Base-by-base conservation (phyloP, 2,888 invertebrate species). In the Nysson spinosus region DNA sequence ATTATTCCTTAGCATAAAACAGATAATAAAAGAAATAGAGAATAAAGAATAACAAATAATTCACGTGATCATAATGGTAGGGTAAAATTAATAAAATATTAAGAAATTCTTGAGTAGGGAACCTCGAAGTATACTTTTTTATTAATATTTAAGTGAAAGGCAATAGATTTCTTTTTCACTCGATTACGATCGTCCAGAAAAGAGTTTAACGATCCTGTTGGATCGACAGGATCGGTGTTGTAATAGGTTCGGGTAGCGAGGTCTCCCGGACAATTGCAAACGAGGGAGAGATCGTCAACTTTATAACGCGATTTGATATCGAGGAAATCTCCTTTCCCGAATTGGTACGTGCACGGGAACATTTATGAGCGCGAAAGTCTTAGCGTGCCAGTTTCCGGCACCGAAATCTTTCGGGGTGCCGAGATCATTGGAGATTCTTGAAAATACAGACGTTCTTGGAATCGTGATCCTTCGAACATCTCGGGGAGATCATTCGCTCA, bases 221-320 rank as follows among this genome's bases (percentile, higher is more conserved):
- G 47, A 32, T 11, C 26, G 7, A 7, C 17, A 30, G 7, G 11
- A 20, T 11, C 22, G n/a, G 7, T 14, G 7, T 20, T 24, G n/a
- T n/a, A n/a, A n/a, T n/a, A n/a, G n/a, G n/a, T n/a, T n/a, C n/a
- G n/a, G n/a, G n/a, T n/a, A n/a, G n/a, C n/a, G n/a, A n/a, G n/a
- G n/a, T n/a, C n/a, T n/a, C n/a, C n/a, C n/a, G n/a, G n/a, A n/a
- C 47, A 40, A 57, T 57, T 35, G 54, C 46, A 58, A 46, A 69
- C 57, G 52, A 52, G 40, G 17, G 30, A 50, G 43, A 40, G 57
- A 62, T 58, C 28, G 47, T 9, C 61, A 44, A 70, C 49, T 70
- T 74, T 65, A 54, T 73, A 74, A 68, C 46, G 60, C 65, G 65
- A 74, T 71, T 74, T 61, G 62, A 70, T 74, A 74, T 68, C 66